A percentile compares a stretch with the other conserved stretches of the same genome.
Conservation (phyloP, 2,888 invertebrate genomes). For the Oligia fasciuncula region DNA sequence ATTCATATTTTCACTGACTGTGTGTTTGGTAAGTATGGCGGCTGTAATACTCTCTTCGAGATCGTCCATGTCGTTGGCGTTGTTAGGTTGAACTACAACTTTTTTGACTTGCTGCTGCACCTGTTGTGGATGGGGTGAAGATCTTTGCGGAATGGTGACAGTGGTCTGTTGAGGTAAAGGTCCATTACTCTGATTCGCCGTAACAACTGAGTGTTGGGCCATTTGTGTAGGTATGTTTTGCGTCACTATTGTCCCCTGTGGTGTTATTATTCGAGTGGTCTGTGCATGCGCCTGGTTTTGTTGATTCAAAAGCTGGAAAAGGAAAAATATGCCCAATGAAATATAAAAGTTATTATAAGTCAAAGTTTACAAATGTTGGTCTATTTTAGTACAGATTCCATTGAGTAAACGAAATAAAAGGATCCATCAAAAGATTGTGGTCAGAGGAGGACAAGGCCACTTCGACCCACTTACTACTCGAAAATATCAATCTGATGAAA, state of each 20-base stretch:
- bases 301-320: slow-evolving; percentile 79
- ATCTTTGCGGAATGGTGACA: slow-evolving; percentile 76
- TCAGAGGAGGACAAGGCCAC: no score
- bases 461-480: not conserved
- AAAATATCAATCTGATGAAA: not conserved
- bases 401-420: not conserved
- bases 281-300: slow-evolving; percentile 74
- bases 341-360: not conserved
- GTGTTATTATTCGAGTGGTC: slow-evolving; percentile 82
- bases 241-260: slow-evolving; percentile 85
- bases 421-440: not conserved
- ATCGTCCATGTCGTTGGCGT: slow-evolving; percentile 88
- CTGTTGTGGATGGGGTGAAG: slow-evolving; percentile 71
- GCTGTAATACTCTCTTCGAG: slow-evolving; percentile 89
- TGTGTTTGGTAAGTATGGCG: slow-evolving; percentile 85
- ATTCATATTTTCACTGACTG: slow-evolving; percentile 75
- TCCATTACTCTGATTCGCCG: slow-evolving; percentile 79
- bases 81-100: slow-evolving; percentile 85
- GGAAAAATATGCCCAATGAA: slow-evolving; percentile 31
- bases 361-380: not conserved
- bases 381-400: not conserved
- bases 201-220: slow-evolving; percentile 75
- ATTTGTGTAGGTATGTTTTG: slow-evolving; percentile 77
- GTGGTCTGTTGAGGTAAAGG: slow-evolving; percentile 78
- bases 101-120: slow-evolving; percentile 79